These are phyloP conservation scores for Musca domestica DNA, from an alignment of 1,140 invertebrate genomes.

Conservation along the genomic window DNA sequence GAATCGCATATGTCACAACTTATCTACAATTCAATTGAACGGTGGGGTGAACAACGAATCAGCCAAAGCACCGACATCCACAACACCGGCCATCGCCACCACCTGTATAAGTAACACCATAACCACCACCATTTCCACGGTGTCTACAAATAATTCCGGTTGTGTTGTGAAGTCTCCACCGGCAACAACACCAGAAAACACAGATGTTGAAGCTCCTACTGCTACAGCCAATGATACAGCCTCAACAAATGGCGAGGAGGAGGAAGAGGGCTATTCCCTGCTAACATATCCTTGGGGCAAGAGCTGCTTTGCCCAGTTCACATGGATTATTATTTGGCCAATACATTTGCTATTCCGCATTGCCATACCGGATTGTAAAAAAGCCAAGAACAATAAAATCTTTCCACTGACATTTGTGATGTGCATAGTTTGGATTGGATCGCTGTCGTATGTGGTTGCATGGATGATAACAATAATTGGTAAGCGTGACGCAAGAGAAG, in stretches of 20 bases:
- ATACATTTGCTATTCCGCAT: slow-evolving; percentile 79
- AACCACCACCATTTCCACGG: slow-evolving; percentile 13
- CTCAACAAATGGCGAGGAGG: slow-evolving; percentile 21
- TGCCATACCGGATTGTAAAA: slow-evolving; percentile 87
- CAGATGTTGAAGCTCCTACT: neutral
- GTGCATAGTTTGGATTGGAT: slow-evolving; percentile 81
- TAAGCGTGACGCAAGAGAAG: slow-evolving; percentile 45
- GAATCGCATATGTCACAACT: slow-evolving; percentile 52
- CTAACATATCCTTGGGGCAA: slow-evolving; percentile 53
- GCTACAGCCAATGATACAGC: neutral
- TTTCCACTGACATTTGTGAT: slow-evolving; percentile 81
- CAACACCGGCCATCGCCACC: slow-evolving; percentile 25
- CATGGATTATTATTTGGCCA: slow-evolving; percentile 81
- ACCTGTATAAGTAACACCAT: slow-evolving; percentile 23
- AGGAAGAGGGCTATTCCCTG: slow-evolving; percentile 47
- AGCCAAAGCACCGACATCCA: slow-evolving; percentile 32
- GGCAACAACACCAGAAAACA: slow-evolving; percentile 26
- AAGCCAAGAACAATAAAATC: slow-evolving; percentile 70
- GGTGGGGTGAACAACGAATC: slow-evolving; percentile 51
- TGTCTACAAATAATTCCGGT: slow-evolving; percentile 7
- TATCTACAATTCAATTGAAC: slow-evolving; percentile 50
- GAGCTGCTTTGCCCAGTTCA: slow-evolving; percentile 65
- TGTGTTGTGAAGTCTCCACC: neutral
- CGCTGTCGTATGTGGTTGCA: slow-evolving; percentile 77
- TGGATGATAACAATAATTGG: slow-evolving; percentile 90